Base-by-base conservation (phyloP, 2,888 invertebrate genomes). In the Panopea generosa region DNA sequence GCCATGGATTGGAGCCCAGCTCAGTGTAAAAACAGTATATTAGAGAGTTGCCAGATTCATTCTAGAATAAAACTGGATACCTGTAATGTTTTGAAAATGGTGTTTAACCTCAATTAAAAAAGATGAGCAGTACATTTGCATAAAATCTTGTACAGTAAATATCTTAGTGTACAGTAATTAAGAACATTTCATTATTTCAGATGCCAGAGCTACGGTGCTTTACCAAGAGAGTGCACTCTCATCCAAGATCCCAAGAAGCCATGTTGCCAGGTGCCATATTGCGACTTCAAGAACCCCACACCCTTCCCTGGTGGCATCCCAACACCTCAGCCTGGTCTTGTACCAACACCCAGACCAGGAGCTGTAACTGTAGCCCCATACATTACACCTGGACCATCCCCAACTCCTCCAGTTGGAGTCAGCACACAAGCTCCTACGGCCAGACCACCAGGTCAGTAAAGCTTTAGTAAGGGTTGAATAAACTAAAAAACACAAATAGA, bases 261-360 rank as follows among this genome's bases (percentile, higher is more conserved):
- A 20, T 88, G 88, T 71, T 88, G 88, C 56, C 78, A 82, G 63
- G 77, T 75, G 18, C 86, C 85, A 20, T 84, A 77, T 73, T 88
- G 88, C 61, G 85, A 86, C 76, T 86, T 80, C 55, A 45, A 45
- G 27, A 85, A 85, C 72, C 85, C 86, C 9, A 86, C 81, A n/a
- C 87, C 86, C n/a, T 84, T 84, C 81, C n/a, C n/a, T n/a, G n/a
- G n/a, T n/a, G n/a, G n/a, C n/a, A n/a, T n/a, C n/a, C n/a, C n/a
- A n/a, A 83, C 81, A 57, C 82, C 83, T 6, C 62, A 47, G 29
- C 84, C 84, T 4, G 24, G 38, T 14, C 45, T 53, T 27, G 49
- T 56, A 24, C 85, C 85, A 27, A 72, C 83, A n/a, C 81, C 81
- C 9, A 20, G 47, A 45, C 84, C 85, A 43, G 74, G 79, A 18